Percentiles rank a stretch among this genome's conserved stretches.
Evolutionary conservation across 1,140 invertebrate species (phyloP).

Genomic region (Sipha flava): DNA sequence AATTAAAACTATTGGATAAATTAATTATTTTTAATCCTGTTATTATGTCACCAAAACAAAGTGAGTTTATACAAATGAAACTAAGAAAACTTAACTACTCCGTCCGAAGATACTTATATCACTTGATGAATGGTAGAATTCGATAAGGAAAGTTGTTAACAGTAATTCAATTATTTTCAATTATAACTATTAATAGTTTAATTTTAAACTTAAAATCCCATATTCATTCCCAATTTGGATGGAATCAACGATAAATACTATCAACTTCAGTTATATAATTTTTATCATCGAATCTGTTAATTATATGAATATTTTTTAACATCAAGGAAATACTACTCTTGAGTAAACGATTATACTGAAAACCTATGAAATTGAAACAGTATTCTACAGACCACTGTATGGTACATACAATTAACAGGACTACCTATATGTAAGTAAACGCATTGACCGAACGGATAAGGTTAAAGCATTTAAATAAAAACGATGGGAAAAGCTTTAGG

Average conservation of each 20-base stretch:
- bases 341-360: background rate
- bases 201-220: background rate
- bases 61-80: background rate
- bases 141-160: background rate
- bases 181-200: background rate
- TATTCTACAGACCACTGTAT: background rate
- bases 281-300: background rate
- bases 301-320: background rate
- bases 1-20: background rate
- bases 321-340: background rate
- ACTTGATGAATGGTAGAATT: background rate
- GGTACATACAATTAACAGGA: too few species aligned
- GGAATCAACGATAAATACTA: background rate
- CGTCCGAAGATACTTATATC: background rate
- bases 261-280: background rate
- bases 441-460: background rate
- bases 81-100: background rate
- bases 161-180: background rate
- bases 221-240: background rate
- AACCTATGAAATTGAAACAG: background rate
- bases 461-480: constrained; percentile 8
- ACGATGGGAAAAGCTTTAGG: background rate
- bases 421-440: too few species aligned
- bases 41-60: background rate
- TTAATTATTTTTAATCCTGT: background rate